A percentile compares a stretch with the other conserved stretches of the same genome.
Evolutionary conservation across 37 sponge, comb jelly and placozoan species (phyloP).

Genomic region (Cliona cf. orientalis): DNA sequence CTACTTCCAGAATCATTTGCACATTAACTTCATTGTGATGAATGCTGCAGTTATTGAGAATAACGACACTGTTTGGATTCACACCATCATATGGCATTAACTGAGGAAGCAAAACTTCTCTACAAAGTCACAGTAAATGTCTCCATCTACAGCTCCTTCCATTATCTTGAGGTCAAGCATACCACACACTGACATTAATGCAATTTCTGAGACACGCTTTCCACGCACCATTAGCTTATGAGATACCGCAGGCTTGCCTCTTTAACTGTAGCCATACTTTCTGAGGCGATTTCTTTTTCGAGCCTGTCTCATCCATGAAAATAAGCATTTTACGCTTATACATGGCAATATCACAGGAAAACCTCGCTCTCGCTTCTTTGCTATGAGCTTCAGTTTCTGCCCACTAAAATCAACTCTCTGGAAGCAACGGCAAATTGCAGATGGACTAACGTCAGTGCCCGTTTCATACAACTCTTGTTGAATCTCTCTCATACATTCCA

Average conservation of each 20-base stretch:
- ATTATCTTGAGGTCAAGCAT: conserved; percentile 33
- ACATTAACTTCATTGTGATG: conserved; percentile 31
- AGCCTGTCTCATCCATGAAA: conserved; percentile 23
- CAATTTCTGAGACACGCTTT: background rate
- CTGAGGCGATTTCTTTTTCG: background rate
- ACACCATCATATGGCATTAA: conserved; percentile 39
- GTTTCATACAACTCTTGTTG: background rate
- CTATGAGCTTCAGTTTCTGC: conserved; percentile 3
- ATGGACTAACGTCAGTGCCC: conserved; percentile 5
- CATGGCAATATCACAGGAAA: conserved; percentile 11
- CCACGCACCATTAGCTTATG: conserved; percentile 14
- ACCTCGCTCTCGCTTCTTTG: background rate
- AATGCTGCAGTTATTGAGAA: conserved; percentile 54
- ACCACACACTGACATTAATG: conserved; percentile 31
- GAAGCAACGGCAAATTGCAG: conserved; percentile 10
- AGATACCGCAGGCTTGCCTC: conserved; percentile 8
- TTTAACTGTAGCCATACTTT: conserved; percentile 24
- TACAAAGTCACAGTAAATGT: conserved; percentile 21
- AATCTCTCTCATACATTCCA: conserved; percentile 18
- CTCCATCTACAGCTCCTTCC: conserved; percentile 31
- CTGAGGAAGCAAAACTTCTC: conserved; percentile 36
- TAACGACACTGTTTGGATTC: conserved; percentile 26
- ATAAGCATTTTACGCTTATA: conserved; percentile 16
- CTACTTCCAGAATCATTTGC: conserved; percentile 23
- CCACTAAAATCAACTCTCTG: conserved; percentile 15